Base-by-base conservation (phyloP, 2,113 vertebrate species). In the Brevimyrus niger region DNA sequence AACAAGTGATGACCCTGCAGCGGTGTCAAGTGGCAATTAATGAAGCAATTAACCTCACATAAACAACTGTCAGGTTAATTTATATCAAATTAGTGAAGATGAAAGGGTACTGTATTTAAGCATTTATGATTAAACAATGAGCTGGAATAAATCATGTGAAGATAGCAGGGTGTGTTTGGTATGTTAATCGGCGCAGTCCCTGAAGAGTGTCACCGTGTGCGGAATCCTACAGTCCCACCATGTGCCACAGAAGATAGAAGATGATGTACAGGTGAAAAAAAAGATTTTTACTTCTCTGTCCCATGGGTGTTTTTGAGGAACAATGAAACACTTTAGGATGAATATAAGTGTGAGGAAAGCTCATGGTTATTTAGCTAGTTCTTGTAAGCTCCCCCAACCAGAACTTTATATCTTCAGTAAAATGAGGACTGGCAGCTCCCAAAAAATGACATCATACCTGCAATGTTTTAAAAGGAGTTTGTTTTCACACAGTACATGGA, bases 11-110 rank as follows among this genome's bases (percentile, higher is more conserved):
- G 73, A 80, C 35, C 73, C 73, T 31, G 61, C 15, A 80, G 73
- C 5, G 1, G 31, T 42, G 13, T 80, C 73, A 80, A 80, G 31
- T 80, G 42, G 15, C 17, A 42, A 80, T 80, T 80, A 80, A 80
- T 19, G 4, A 80, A 80, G 73, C 73, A 80, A 80, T 80, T 80
- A 80, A 80, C 31, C 31, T 80, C 73, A 42, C 73, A 15, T 42
- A 80, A 80, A 80, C 73, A 80, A 80, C 73, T 80, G 73, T 80
- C 73, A 80, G 42, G 35, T 80, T 80, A 80, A 42, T 80, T 80
- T 42, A 42, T 80, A 17, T 80, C 35, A 80, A 80, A 80, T 80
- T 80, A 38, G 73, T 42, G 31, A 42, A 80, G 73, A 80, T 80
- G 73, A 80, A 35, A 80, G 73, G 17, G 73, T 76, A 38, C 35